Conservation (phyloP, 1,140 invertebrate genomes). For the Phymorhynchus buccinoides region DNA sequence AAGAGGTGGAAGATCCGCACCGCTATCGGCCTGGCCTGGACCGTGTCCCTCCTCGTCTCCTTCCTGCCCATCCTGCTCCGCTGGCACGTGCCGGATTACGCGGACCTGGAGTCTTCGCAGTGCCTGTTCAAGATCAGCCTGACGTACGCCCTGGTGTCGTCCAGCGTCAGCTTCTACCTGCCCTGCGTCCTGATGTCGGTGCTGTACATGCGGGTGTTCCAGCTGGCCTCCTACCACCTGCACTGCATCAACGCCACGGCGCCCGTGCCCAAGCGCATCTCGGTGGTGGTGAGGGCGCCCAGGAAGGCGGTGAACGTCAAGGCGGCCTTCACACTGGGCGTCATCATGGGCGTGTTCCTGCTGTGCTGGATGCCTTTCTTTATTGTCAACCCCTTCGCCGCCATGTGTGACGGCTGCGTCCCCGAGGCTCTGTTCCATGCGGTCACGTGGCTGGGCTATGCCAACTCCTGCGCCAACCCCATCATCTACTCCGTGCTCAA, state of each 20-base stretch:
- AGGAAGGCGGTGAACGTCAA: neutral
- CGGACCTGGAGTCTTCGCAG: no score
- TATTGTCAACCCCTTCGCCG: neutral
- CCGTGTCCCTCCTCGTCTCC: no score
- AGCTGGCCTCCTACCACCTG: neutral
- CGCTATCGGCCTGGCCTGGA: no score
- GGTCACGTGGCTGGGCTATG: neutral
- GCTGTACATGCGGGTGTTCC: neutral
- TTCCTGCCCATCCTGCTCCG: no score
- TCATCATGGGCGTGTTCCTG: neutral
- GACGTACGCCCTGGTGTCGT: neutral
- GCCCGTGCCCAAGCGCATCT: neutral
- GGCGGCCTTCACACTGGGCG: neutral
- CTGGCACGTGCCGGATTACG: slow-evolving; percentile 11
- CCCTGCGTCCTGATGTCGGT: neutral
- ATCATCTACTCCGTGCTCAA: neutral
- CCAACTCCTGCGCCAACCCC: slow-evolving; percentile 3
- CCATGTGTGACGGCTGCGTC: neutral
- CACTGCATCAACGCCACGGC: neutral
- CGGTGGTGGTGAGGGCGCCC: neutral
- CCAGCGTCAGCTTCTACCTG: neutral
- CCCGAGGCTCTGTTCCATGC: neutral
- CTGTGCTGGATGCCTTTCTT: neutral
- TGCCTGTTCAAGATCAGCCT: neutral
- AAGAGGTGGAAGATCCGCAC: no score